Base-by-base conservation (phyloP, 2,888 invertebrate species). In the Elysia crispata region DNA sequence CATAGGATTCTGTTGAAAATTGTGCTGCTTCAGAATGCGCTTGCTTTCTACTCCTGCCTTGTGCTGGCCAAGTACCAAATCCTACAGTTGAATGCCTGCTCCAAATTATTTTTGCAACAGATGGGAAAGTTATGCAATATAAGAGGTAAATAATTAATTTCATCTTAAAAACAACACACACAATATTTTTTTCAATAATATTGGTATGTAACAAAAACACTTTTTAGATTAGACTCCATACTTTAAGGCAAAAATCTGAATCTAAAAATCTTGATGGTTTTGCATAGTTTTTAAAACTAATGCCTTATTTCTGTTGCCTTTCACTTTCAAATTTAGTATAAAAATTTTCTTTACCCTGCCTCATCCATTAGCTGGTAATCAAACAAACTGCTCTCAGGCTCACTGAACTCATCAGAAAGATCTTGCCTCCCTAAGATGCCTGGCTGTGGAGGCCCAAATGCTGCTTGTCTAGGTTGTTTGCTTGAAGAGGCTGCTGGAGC, bases 361-460 rank as follows among this genome's bases (percentile, higher is more conserved):
- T 89, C 89, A 72, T 88, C 88, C 88, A 89, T 88, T 76, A 87
- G 86, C 77, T 88, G 88, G 83, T 88, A 90, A 83, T 91, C 90
- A 87, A 84, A 88, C 33, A 89, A 83, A 85, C 90, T 90, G 76
- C 90, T 90, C 82, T 90, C 90, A 64, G 89, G 90, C 80, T 90
- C 90, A 85, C 88, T 89, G 76, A 89, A 85, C n/a, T 86, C 84
- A 80, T 87, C 88, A 74, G 86, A 86, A 30, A 69, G 66, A 0
- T 75, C 76, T 31, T 41, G 81, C 83, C 1, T 80, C 76, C 18
- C 83, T 75, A n/a, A 84, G 66, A 8, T 66, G 6, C 6, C 78
- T 66, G 28, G 81, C 67, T 1, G 77, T 23, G 8, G 67, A 31
- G 41, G 76, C 28, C 41, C 41, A 41, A 11, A 41, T 64, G 62